These are phyloP conservation scores for Suillia variegata DNA, from an alignment of 2,888 invertebrate genomes.

Conservation along the genomic window DNA sequence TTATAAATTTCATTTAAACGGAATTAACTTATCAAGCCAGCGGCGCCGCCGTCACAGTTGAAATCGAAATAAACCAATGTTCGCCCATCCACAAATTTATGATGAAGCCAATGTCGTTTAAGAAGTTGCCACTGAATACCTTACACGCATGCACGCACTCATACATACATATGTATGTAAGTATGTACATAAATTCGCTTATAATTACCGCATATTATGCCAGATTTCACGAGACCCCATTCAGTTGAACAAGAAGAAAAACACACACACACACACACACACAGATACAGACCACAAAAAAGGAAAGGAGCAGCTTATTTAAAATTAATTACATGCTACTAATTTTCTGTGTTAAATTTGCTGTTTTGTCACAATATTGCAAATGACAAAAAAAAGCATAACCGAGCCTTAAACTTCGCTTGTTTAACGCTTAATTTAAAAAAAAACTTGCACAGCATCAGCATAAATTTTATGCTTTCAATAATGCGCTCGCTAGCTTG, in stretches of 20 bases:
- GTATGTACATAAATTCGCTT: too few species aligned
- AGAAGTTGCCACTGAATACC: background rate
- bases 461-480: slow-evolving; percentile 20
- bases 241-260: background rate
- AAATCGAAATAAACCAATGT: too few species aligned
- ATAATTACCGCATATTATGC: slow-evolving; percentile 17
- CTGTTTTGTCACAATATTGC: slow-evolving; percentile 28
- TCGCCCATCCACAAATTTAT: too few species aligned
- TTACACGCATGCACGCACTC: slow-evolving; percentile 2
- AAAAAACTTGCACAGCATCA: slow-evolving; percentile 8
- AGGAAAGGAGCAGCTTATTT: slow-evolving; percentile 7
- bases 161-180: background rate
- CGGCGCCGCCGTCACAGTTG: too few species aligned
- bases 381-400: slow-evolving; percentile 16
- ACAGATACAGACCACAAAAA: too few species aligned
- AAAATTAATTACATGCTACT: slow-evolving; percentile 28
- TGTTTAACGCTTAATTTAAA: background rate
- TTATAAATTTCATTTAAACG: background rate
- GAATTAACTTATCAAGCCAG: background rate
- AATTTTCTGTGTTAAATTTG: slow-evolving; percentile 31
- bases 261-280: too few species aligned
- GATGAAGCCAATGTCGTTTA: too few species aligned
- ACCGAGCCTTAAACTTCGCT: background rate
- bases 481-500: background rate
- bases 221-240: slow-evolving; percentile 14